Conservation (phyloP, 2,113 vertebrate genomes). For the Pluvialis apricaria region DNA sequence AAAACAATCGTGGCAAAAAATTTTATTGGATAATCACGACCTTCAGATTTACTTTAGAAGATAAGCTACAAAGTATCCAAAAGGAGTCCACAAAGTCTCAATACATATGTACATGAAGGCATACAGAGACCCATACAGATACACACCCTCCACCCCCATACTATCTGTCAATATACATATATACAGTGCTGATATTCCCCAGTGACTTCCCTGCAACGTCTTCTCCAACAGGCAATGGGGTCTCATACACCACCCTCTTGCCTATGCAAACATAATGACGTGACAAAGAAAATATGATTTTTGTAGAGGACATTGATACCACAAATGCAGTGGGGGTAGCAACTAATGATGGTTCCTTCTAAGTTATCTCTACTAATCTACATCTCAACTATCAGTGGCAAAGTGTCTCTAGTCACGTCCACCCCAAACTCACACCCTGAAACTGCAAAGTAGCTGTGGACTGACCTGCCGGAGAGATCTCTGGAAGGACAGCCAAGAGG, state of each 20-base stretch:
- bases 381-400: not conserved
- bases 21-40: fast-evolving
- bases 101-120: fast-evolving
- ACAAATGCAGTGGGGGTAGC: not conserved
- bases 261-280: not conserved
- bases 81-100: not conserved
- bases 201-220: not conserved
- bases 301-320: not conserved
- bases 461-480: fast-evolving
- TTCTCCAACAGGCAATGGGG: not conserved
- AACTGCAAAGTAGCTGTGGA: not conserved
- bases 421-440: not conserved
- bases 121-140: fast-evolving
- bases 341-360: not conserved
- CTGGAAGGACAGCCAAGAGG: not conserved
- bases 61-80: not conserved
- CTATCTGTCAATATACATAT: no score
- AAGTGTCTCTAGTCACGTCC: not conserved
- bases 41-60: not conserved
- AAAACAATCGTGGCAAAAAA: not conserved
- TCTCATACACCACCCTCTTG: not conserved
- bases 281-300: fast-evolving
- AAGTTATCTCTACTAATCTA: not conserved
- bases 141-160: fast-evolving
- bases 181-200: not conserved